Percentiles rank a stretch among this genome's conserved stretches.
phyloP scores from a whole-genome alignment of 30 jellyfish, hydroid and myxozoan genomes.

The Nemopilema nomurai region DNA sequence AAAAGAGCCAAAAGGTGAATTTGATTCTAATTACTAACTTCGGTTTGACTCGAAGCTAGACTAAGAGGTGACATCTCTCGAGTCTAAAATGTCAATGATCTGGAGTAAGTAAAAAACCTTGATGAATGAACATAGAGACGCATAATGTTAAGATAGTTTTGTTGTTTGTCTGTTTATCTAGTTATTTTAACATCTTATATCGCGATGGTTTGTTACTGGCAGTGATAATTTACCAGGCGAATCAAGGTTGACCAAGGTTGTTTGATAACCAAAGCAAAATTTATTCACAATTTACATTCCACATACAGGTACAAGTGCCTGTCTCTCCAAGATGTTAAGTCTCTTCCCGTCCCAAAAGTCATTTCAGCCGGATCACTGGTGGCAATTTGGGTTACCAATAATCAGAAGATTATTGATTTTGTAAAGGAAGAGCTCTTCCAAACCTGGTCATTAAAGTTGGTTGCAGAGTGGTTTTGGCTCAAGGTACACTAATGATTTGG shows the following conservation, averaged over 20 bases:
- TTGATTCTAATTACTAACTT: neutral
- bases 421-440: constrained; percentile 73
- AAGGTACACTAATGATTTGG: constrained; percentile 46
- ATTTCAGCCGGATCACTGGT: constrained; percentile 46
- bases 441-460: constrained; percentile 60
- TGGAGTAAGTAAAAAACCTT: no score
- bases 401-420: constrained; percentile 56
- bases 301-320: constrained; percentile 55
- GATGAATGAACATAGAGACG: no score
- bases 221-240: neutral
- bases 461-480: constrained; percentile 92
- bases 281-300: neutral
- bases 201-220: no score
- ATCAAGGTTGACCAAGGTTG: neutral
- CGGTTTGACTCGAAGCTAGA: no score
- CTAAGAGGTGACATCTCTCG: no score
- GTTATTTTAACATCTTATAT: no score
- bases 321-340: constrained; percentile 49
- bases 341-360: constrained; percentile 63
- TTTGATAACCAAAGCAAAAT: neutral
- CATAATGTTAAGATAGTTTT: no score
- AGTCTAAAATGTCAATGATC: no score
- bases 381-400: constrained; percentile 88
- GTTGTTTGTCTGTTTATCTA: no score
- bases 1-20: constrained; percentile 82